Percentiles rank a stretch among this genome's conserved stretches.
Evolutionary conservation across 2,888 invertebrate genomes (phyloP).

Genomic region (Toxonevra muliebris): DNA sequence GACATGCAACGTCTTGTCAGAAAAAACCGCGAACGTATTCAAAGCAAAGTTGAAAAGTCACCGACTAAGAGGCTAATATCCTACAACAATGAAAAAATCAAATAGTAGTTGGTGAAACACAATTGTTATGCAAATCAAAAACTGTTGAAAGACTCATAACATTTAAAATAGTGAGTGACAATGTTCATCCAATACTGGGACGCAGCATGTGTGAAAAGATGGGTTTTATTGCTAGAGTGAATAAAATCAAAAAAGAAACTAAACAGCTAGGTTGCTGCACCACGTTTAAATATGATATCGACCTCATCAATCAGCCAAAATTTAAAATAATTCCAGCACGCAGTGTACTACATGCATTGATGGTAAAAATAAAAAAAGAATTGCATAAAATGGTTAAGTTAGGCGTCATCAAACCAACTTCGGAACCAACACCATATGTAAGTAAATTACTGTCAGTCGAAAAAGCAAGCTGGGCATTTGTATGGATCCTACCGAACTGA

Average conservation of each 20-base stretch:
- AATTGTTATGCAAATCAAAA: neutral
- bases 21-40: no score
- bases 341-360: no score
- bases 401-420: no score
- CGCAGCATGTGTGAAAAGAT: constrained; percentile 14
- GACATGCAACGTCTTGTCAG: no score
- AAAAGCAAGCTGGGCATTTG: constrained; percentile 24
- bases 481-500: constrained; percentile 25
- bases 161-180: neutral
- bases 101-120: constrained; percentile 17
- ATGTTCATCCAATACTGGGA: constrained; percentile 16
- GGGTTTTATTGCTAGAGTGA: constrained; percentile 18
- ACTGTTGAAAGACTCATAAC: neutral
- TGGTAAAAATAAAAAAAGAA: no score
- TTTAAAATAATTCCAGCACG: no score
- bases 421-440: constrained; percentile 3
- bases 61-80: constrained; percentile 1
- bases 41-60: neutral
- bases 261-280: constrained; percentile 5
- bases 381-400: no score
- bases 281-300: no score
- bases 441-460: constrained; percentile 7
- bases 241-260: neutral
- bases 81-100: constrained; percentile 3
- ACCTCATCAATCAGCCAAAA: no score